Conservation (phyloP, 1,140 invertebrate species). For the Campoletis sonorensis region DNA sequence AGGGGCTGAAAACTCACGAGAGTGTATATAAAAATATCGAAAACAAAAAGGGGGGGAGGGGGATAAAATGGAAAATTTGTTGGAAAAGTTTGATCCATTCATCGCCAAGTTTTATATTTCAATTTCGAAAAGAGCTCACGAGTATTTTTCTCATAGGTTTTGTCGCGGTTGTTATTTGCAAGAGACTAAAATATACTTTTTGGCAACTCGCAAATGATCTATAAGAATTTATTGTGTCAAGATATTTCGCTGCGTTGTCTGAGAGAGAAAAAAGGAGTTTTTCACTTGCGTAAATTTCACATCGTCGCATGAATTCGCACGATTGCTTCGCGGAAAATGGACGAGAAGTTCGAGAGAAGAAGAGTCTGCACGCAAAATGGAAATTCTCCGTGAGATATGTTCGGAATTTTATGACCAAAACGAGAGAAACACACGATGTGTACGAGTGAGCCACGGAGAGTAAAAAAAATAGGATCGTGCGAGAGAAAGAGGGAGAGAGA, state of each 20-base stretch:
- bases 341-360: neutral
- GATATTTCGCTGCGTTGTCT: neutral
- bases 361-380: constrained; percentile 7
- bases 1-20: neutral
- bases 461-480: neutral
- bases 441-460: neutral
- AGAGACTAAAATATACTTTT: neutral
- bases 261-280: neutral
- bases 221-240: neutral
- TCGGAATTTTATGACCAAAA: constrained; percentile 25
- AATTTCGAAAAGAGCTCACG: neutral
- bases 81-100: neutral
- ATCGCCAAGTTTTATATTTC: neutral
- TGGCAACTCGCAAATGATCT: neutral
- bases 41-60: neutral
- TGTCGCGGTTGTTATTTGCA: neutral
- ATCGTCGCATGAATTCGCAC: neutral
- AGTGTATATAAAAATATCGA: neutral
- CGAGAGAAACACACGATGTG: constrained; percentile 6
- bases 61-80: neutral
- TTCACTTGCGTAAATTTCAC: neutral
- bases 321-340: constrained; percentile 38
- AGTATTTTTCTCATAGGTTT: neutral
- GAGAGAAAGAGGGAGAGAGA: neutral
- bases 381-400: constrained; percentile 5